Conservation (phyloP, 2,797 vertebrate species). For the Gastrophryne carolinensis region DNA sequence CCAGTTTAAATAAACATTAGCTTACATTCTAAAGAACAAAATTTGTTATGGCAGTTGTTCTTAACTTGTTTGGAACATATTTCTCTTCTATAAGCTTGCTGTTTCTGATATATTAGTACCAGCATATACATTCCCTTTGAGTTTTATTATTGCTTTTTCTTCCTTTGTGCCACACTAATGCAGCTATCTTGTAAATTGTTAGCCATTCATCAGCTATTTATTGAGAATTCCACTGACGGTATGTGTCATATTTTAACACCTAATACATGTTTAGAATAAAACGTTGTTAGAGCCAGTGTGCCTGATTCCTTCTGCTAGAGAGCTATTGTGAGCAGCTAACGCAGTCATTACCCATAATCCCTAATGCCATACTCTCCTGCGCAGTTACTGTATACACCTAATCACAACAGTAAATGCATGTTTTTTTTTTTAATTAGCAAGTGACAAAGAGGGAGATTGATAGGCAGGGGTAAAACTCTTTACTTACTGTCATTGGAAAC, state of each 20-base stretch:
- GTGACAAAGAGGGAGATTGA: too few species aligned
- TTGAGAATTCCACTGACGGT: background rate
- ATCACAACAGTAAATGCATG: too few species aligned
- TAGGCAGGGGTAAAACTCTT: too few species aligned
- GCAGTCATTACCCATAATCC: too few species aligned
- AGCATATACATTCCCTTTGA: too few species aligned
- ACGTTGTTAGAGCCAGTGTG: too few species aligned
- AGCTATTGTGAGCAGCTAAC: too few species aligned
- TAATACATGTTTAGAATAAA: background rate
- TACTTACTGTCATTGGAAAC: too few species aligned
- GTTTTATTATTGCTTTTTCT: background rate
- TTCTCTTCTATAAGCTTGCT: background rate
- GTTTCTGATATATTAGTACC: background rate
- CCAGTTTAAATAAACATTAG: slow-evolving; percentile 39
- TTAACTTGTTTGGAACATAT: background rate
- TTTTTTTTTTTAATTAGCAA: too few species aligned
- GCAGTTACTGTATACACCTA: too few species aligned
- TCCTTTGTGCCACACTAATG: background rate
- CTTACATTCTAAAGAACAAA: background rate
- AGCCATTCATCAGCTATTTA: background rate
- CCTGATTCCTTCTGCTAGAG: too few species aligned
- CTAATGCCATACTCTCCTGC: too few species aligned
- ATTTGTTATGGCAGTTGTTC: background rate
- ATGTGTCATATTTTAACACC: background rate
- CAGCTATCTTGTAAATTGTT: background rate